Evolutionary conservation across 1,140 invertebrate genomes (phyloP).

Genomic region (Delia radicum): DNA sequence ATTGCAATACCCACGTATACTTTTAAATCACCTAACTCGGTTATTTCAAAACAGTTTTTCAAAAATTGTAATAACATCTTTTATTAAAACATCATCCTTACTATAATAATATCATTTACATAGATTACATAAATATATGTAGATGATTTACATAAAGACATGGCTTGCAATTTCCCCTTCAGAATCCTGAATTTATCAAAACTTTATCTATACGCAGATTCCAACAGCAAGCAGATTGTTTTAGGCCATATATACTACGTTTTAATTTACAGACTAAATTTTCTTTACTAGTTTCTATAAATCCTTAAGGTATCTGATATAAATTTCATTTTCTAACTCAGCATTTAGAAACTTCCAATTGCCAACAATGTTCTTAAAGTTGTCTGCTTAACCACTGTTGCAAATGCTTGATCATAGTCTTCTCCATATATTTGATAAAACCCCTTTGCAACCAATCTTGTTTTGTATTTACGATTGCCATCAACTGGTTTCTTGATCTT

Average conservation of each 20-base stretch:
- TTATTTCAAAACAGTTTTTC: not conserved
- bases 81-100: not conserved
- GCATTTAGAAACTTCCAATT: conserved; percentile 55
- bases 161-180: not conserved
- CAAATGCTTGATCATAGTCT: conserved; percentile 22
- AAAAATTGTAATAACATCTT: not conserved
- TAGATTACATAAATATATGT: conserved; percentile 33
- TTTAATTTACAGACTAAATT: conserved; percentile 42
- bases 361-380: conserved; percentile 40
- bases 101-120: not conserved
- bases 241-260: conserved; percentile 55
- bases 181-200: conserved; percentile 28
- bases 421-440: not conserved
- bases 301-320: conserved; percentile 36
- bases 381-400: conserved; percentile 9
- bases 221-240: conserved; percentile 55
- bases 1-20: not conserved
- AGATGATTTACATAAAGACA: conserved; percentile 48
- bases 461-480: conserved; percentile 40
- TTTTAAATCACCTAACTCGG: not conserved
- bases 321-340: conserved; percentile 51
- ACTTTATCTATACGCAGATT: conserved; percentile 1
- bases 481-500: conserved; percentile 35
- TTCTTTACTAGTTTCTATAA: conserved; percentile 25
- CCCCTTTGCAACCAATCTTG: conserved; percentile 28